These are phyloP conservation scores for Tachuris rubrigastra DNA, from an alignment of 2,113 vertebrate genomes.

Conservation along the genomic window DNA sequence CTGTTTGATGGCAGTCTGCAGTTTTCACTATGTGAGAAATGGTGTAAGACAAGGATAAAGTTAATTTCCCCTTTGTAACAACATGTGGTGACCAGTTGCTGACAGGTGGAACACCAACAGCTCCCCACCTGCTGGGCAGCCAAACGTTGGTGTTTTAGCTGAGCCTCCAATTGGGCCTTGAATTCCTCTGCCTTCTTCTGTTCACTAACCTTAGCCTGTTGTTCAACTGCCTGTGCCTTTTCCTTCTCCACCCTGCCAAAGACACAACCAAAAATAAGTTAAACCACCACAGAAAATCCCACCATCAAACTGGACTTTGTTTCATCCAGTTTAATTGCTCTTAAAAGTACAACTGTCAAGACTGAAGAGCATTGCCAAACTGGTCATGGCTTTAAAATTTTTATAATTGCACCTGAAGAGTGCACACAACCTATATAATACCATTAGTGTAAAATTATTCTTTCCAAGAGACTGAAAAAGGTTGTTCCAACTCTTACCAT, in stretches of 20 bases:
- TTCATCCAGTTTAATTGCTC: background rate
- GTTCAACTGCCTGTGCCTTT: conserved; percentile 90
- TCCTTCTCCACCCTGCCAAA: conserved; percentile 92
- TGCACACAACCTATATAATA: background rate
- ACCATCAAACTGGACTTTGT: background rate
- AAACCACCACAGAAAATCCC: background rate
- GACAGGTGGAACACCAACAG: conserved; percentile 63
- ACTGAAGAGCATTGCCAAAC: background rate
- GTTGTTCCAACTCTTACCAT: background rate
- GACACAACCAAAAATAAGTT: conserved; percentile 46
- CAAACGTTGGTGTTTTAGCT: conserved; percentile 87
- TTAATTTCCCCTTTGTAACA: background rate
- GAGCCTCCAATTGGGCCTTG: conserved; percentile 86
- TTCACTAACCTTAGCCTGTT: conserved; percentile 87
- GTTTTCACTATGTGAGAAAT: background rate
- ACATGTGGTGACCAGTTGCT: conserved; percentile 18
- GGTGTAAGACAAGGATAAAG: background rate
- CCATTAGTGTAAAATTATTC: background rate
- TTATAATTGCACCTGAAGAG: background rate
- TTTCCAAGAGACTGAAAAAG: background rate
- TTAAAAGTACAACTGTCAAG: background rate
- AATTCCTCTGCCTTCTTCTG: conserved; percentile 85
- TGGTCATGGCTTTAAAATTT: background rate
- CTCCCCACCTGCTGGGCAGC: conserved; percentile 85
- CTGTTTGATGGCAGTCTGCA: background rate